Base-by-base conservation (phyloP, 2,888 invertebrate genomes). In the Elegia similella region DNA sequence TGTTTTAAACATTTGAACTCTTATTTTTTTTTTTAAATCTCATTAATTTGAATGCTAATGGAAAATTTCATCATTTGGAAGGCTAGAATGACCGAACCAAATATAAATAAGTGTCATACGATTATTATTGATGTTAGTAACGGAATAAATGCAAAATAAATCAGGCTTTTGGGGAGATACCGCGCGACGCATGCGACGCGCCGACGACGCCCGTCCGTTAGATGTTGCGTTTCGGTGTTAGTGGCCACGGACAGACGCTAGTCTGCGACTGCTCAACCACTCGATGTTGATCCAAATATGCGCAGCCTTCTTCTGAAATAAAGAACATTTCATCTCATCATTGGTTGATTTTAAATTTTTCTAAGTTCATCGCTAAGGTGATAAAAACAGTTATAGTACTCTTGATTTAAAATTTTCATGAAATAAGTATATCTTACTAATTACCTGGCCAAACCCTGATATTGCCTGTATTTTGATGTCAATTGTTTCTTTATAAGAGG, bases 141-240 rank as follows among this genome's bases (percentile, higher is more conserved):
- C 62, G 66, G 60, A 43, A 34, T 42, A 30, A 59, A 38, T 12
- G 1, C 44, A 23, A 54, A 30, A 58, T 54, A 57, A 54, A n/a
- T 42, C 7, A 47, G 48, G 77, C 77, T 74, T 76, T 76, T 75
- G 76, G 72, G 75, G 70, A 67, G 74, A 54, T 72, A 70, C 66
- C 60, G 68, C 69, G 67, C 59, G 65, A 69, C 75, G 85, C 84
- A 86, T 86, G 84, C 72, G 68, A 70, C 66, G 76, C 65, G 68
- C 62, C 73, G 73, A 63, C 74, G 74, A 72, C 81, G 84, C 79
- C 80, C 82, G 81, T 86, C 84, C 84, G 87, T 82, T 90, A 90
- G 89, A 82, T 89, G 90, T 87, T 84, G 86, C 84, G 87, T 89
- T 74, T 86, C 78, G 82, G 78, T 89, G 89, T 88, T 89, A 86